A percentile compares a stretch with the other conserved stretches of the same genome.
Evolutionary conservation across 2,113 vertebrate genomes (phyloP).

Genomic region (Otis tarda): DNA sequence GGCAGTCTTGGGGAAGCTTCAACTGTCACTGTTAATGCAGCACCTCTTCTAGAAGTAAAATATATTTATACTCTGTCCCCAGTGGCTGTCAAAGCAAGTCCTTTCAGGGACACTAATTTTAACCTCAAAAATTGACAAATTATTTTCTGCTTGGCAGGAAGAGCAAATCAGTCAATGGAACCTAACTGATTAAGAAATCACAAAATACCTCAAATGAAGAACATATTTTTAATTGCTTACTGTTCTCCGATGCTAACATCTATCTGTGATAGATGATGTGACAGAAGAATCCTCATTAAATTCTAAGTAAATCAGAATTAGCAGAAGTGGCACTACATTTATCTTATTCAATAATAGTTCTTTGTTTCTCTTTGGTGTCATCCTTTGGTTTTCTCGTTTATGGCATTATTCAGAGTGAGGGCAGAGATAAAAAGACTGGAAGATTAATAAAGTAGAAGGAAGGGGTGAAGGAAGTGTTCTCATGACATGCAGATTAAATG

Average conservation of each 20-base stretch:
- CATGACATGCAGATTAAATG: background rate
- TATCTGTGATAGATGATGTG: constrained; percentile 53
- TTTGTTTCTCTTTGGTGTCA: background rate
- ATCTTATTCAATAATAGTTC: constrained; percentile 36
- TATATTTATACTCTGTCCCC: background rate
- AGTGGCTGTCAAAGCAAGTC: background rate
- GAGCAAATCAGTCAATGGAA: background rate
- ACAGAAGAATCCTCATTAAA: constrained; percentile 55
- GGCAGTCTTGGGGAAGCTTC: background rate
- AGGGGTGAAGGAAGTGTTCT: background rate
- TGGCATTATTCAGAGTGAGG: background rate
- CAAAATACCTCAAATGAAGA: constrained; percentile 50
- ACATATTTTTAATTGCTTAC: constrained; percentile 60
- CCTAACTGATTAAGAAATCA: constrained; percentile 13
- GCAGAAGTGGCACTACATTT: constrained; percentile 33
- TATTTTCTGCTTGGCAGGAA: background rate
- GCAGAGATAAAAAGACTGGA: background rate
- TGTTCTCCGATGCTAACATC: background rate
- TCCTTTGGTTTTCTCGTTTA: background rate
- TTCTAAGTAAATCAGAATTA: constrained; percentile 58
- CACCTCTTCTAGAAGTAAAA: background rate
- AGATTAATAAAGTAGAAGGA: background rate
- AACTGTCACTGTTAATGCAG: background rate
- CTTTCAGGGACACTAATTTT: background rate
- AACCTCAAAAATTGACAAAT: constrained; percentile 3